Evolutionary conservation across 2,797 vertebrate species (phyloP), one percentile per base, ranked within the genome.

Genomic region (Heliangelus exortis): DNA sequence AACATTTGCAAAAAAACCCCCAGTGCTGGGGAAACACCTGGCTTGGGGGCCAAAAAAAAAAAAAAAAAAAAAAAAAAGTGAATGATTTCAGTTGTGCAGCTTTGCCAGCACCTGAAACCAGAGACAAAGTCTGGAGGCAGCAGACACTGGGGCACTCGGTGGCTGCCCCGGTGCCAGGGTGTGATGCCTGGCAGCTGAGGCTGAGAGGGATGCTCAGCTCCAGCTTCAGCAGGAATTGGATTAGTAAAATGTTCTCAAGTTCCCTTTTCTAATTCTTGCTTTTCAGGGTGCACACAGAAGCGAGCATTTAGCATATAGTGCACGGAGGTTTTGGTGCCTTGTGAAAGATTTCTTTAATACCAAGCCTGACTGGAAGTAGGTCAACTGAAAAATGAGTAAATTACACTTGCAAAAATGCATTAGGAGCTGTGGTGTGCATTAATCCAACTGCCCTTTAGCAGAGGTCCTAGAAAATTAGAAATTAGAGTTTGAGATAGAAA

Each of bases 301-400:
- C 59, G 26, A 62, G 76, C 5, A 41, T 68, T 87, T 45, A 62
- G 36, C 15, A 6, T 10, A 20, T 19, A 26, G 54, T 11, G 8
- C 2, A 2, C 0, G 5, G 91, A 74, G 65, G 31, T 90, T 55
- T 61, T 51, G 33, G 41, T 33, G 58, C 63, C 81, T 92, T 86
- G 89, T 88, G 73, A 87, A 85, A 22, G 12, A 72, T 86, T 79
- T 82, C 90, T 93, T 72, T 71, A 91, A 91, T 84, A 73, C 66
- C 62, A 81, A 84, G 83, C 72, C 84, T 84, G 68, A 62, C 45
- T 91, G 77, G 87, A 96, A 96, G 75, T 89, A 96, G 84, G 94
- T 91, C 94, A 95, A 12, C 85, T 84, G 88, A 92, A 94, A 95
- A 95, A 91, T 58, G 51, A 90, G 85, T 85, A 87, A 84, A 89